A percentile compares a stretch with the other conserved stretches of the same genome.
phyloP scores from a whole-genome alignment of 2,113 vertebrate species.

The Megaleporinus macrocephalus region DNA sequence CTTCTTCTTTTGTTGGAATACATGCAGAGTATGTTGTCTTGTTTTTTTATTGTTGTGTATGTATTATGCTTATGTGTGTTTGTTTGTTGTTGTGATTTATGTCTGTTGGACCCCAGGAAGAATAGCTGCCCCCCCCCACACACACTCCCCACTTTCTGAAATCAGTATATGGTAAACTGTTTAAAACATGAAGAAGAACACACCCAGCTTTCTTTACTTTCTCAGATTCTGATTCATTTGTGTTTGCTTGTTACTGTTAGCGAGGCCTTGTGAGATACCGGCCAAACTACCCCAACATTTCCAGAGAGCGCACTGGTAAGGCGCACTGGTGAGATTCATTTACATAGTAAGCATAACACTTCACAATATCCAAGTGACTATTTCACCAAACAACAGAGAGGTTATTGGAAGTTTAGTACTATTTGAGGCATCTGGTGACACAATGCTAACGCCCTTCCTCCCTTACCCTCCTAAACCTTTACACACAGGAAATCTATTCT shows the following conservation, averaged over 20 bases:
- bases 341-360: not conserved
- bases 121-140: too few species aligned
- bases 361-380: not conserved
- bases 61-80: too few species aligned
- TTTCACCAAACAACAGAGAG: not conserved
- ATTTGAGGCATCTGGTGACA: not conserved
- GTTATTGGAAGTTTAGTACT: conserved; percentile 60
- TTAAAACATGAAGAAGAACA: not conserved
- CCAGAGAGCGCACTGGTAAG: not conserved
- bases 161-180: too few species aligned
- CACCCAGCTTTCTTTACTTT: not conserved
- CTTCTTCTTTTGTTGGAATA: too few species aligned
- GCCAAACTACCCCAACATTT: not conserved
- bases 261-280: not conserved
- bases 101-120: too few species aligned
- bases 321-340: not conserved
- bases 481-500: not conserved
- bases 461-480: not conserved
- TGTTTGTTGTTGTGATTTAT: too few species aligned
- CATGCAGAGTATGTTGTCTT: too few species aligned
- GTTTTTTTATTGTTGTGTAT: too few species aligned
- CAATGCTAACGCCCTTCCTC: conserved; percentile 57
- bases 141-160: too few species aligned
- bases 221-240: not conserved
- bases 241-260: not conserved